Percentiles rank a stretch among this genome's conserved stretches.
phyloP scores from a whole-genome alignment of 2,888 invertebrate genomes.

The Drosophila cognata region DNA sequence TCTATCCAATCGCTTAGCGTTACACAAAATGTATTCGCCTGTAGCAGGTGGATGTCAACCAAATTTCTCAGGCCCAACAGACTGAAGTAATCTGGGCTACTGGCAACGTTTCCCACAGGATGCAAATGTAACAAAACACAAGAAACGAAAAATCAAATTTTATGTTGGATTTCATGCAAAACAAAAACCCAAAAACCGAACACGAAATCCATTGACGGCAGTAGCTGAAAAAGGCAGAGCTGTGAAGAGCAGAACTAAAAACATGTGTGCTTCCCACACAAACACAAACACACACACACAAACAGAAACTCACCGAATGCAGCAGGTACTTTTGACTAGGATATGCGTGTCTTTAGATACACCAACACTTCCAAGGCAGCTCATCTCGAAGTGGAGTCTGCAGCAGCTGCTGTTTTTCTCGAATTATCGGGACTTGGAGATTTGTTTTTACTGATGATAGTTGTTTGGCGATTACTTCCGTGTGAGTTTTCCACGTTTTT shows the following conservation, averaged over 20 bases:
- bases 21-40: neutral
- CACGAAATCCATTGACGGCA: slow-evolving; percentile 30
- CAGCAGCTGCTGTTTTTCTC: slow-evolving; percentile 36
- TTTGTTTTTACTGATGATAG: slow-evolving; percentile 34
- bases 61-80: slow-evolving; percentile 34
- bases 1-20: neutral
- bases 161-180: slow-evolving; percentile 64
- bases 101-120: slow-evolving; percentile 49
- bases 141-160: slow-evolving; percentile 31
- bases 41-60: slow-evolving; percentile 32
- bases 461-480: slow-evolving; percentile 49
- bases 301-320: slow-evolving; percentile 15
- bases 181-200: slow-evolving; percentile 31
- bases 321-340: slow-evolving; percentile 55
- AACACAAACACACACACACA: slow-evolving; percentile 11
- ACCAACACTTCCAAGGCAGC: slow-evolving; percentile 38
- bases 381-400: slow-evolving; percentile 7
- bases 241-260: slow-evolving; percentile 14
- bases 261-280: slow-evolving; percentile 63
- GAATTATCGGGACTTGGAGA: slow-evolving; percentile 30
- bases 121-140: slow-evolving; percentile 61
- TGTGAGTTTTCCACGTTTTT: slow-evolving; percentile 49
- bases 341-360: slow-evolving; percentile 16
- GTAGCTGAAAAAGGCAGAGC: slow-evolving; percentile 1
- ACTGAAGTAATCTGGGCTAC: neutral